Base-by-base conservation (phyloP, 2,797 vertebrate species). In the Pseudocheirus occidentalis region DNA sequence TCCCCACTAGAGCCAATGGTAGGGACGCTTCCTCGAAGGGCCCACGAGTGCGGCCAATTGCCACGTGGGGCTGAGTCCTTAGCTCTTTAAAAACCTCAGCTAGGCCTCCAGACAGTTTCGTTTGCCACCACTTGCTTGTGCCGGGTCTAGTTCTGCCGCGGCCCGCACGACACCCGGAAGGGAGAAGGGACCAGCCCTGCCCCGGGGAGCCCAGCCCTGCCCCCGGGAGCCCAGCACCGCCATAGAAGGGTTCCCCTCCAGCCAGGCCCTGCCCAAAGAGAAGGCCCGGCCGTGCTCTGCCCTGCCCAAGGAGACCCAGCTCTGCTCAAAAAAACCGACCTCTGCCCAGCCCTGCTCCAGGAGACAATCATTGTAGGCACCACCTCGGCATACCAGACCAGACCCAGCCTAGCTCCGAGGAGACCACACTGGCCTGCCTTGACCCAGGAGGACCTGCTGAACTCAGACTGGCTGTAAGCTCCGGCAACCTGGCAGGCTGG, bases 121-220 rank as follows among this genome's bases (percentile, higher is more conserved):
- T 46, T 46, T 9, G 5, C 16, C 6, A 4, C 18, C 73, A 46
- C 73, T n/a, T 81, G 66, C 66, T 52, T 3, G 52, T 52, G 52
- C 40, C 3, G 53, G 53, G 5, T 53, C 53, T 2, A n/a, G n/a
- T 3, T 73, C n/a, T 7, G 66, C n/a, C 16, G n/a, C n/a, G 1
- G 18, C 66, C 2, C 18, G 0, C 11, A 2, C 14, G 0, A 16
- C n/a, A n/a, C 14, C 31, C 3, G 13, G 31, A 7, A 34, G 31
- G 31, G 59, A 62, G 29, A 66, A 66, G 31, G 59, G 6, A 6
- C 52, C 52, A 52, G 52, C 53, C 53, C 53, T 53, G 53, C 53
- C 53, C 53, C n/a, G n/a, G n/a, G n/a, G n/a, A n/a, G n/a, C n/a
- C n/a, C n/a, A 53, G 53, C 53, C 53, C 53, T 53, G 53, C 53